Conservation (phyloP, 2,113 vertebrate genomes). For the Fulmarus glacialis region DNA sequence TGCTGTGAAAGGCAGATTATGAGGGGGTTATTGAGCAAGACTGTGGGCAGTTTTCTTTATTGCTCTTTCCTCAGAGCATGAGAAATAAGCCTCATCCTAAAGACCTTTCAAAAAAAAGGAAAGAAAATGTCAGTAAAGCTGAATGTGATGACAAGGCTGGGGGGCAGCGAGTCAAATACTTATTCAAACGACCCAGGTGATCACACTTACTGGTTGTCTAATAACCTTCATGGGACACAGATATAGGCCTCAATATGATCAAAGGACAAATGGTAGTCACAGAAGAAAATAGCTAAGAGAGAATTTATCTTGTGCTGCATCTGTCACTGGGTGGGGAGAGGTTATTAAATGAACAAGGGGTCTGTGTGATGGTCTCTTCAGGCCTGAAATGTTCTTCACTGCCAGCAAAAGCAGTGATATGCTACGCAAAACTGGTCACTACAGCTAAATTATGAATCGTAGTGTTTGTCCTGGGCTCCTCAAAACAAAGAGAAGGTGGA, state of each 20-base stretch:
- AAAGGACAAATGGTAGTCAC: not conserved
- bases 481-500: not conserved
- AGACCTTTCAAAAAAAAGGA: not conserved
- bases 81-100: not conserved
- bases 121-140: not conserved
- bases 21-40: not conserved
- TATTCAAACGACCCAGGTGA: not conserved
- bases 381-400: not conserved
- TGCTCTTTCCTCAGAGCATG: not conserved
- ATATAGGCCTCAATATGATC: not conserved
- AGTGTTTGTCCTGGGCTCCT: not conserved
- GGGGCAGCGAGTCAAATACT: not conserved
- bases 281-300: not conserved
- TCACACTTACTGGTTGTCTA: not conserved
- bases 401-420: not conserved
- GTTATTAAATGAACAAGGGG: not conserved
- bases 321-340: not conserved
- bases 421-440: not conserved
- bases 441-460: not conserved
- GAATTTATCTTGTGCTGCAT: not conserved
- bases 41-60: not conserved
- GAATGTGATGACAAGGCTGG: not conserved
- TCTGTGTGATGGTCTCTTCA: not conserved
- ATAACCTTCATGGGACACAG: not conserved
- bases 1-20: not conserved